phyloP scores from a whole-genome alignment of 2,113 vertebrate species.

The Montifringilla adamsi region DNA sequence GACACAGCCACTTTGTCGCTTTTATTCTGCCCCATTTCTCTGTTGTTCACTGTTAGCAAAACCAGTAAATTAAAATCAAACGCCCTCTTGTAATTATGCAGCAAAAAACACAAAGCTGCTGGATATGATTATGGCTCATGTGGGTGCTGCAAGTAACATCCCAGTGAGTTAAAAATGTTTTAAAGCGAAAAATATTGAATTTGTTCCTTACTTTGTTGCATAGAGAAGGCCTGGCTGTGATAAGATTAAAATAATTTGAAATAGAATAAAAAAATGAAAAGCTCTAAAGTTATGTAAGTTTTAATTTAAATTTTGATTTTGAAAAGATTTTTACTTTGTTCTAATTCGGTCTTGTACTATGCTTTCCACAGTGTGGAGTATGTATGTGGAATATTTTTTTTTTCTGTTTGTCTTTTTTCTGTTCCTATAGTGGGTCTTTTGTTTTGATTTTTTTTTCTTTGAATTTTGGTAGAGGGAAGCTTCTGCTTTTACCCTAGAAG shows the following conservation, averaged over 20 bases:
- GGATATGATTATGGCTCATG: slow-evolving; percentile 3
- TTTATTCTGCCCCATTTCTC: not conserved
- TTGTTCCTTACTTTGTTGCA: not conserved
- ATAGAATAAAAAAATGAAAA: not conserved
- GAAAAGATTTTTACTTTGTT: not conserved
- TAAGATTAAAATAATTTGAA: not conserved
- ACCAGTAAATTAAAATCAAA: slow-evolving; percentile 35
- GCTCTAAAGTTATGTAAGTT: not conserved
- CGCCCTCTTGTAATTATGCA: not conserved
- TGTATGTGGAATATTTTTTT: not conserved
- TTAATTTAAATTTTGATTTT: not conserved
- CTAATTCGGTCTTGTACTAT: not conserved
- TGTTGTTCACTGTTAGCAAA: slow-evolving; percentile 10
- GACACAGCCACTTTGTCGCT: not conserved
- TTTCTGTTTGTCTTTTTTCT: not conserved
- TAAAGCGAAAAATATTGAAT: not conserved
- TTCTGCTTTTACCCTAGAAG: not conserved
- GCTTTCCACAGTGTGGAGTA: not conserved
- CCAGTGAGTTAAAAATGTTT: not conserved
- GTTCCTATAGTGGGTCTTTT: not conserved
- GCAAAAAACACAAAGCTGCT: slow-evolving; percentile 6
- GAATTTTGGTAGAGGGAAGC: not conserved
- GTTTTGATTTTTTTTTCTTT: not conserved
- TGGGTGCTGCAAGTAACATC: not conserved
- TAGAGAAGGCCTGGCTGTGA: not conserved